These are phyloP conservation scores for Lutraria lutraria DNA, from an alignment of 2,888 invertebrate species.

Conservation along the genomic window DNA sequence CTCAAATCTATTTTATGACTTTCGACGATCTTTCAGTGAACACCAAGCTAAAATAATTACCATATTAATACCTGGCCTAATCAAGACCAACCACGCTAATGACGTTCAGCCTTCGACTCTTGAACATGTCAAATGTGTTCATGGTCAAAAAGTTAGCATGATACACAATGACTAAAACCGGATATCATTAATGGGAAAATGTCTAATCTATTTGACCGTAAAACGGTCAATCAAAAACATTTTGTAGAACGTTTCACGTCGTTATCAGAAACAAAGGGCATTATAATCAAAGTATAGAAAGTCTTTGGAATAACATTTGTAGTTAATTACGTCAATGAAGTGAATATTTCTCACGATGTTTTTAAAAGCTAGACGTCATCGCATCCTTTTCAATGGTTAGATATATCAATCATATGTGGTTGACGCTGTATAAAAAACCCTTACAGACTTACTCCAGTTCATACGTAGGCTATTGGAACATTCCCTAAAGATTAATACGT, in stretches of 20 bases:
- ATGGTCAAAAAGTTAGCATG: background rate
- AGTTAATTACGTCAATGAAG: background rate
- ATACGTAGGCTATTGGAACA: background rate
- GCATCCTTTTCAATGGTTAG: background rate
- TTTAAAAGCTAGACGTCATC: background rate
- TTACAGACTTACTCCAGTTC: background rate
- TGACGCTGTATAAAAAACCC: background rate
- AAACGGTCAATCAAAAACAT: background rate
- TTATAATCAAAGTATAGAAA: background rate
- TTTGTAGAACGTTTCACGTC: background rate
- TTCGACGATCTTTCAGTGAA: too few relatives aligned
- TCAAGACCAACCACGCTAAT: background rate
- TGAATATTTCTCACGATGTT: background rate
- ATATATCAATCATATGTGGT: background rate
- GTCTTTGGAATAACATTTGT: background rate
- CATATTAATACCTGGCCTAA: background rate
- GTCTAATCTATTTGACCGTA: constrained; percentile 13
- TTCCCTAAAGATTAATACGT: background rate
- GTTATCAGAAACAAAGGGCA: background rate
- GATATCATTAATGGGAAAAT: background rate
- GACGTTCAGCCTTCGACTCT: background rate
- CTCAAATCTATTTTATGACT: too few relatives aligned
- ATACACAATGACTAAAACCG: background rate
- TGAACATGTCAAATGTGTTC: background rate
- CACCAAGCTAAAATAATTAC: too few relatives aligned